These are phyloP conservation scores for Noctua janthe DNA, from an alignment of 2,888 invertebrate species.

Conservation along the genomic window DNA sequence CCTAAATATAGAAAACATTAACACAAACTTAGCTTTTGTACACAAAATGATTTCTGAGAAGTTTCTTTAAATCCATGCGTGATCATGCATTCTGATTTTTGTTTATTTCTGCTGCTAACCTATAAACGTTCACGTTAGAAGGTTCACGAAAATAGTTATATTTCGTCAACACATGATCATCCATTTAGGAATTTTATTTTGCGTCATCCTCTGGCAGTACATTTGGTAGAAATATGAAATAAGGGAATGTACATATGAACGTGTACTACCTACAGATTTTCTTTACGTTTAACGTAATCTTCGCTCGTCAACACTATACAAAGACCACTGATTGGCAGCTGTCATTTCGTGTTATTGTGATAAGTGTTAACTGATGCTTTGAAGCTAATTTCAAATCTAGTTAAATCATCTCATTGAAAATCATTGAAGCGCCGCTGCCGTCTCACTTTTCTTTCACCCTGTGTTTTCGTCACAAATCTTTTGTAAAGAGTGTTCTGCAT, in stretches of 20 bases:
- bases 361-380: constrained; percentile 43
- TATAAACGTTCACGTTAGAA: constrained; percentile 54
- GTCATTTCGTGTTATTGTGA: constrained; percentile 29
- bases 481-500: neutral
- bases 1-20: constrained; percentile 25
- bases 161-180: constrained; percentile 61
- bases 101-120: constrained; percentile 62
- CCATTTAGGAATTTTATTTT: constrained; percentile 58
- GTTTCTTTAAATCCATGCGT: constrained; percentile 49
- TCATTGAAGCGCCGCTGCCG: neutral
- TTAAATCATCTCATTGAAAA: constrained; percentile 13
- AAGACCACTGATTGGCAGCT: constrained; percentile 34
- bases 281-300: constrained; percentile 11
- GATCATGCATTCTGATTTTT: constrained; percentile 58
- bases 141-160: constrained; percentile 60
- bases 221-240: constrained; percentile 15
- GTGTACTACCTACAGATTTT: neutral
- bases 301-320: constrained; percentile 1
- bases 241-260: constrained; percentile 8
- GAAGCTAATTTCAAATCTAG: constrained; percentile 20
- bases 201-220: constrained; percentile 47
- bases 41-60: constrained; percentile 49
- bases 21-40: constrained; percentile 34
- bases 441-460: constrained; percentile 20
- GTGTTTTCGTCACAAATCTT: constrained; percentile 4